Conservation (phyloP, 92 coral and sea anemone genomes). For the Porites rus region DNA sequence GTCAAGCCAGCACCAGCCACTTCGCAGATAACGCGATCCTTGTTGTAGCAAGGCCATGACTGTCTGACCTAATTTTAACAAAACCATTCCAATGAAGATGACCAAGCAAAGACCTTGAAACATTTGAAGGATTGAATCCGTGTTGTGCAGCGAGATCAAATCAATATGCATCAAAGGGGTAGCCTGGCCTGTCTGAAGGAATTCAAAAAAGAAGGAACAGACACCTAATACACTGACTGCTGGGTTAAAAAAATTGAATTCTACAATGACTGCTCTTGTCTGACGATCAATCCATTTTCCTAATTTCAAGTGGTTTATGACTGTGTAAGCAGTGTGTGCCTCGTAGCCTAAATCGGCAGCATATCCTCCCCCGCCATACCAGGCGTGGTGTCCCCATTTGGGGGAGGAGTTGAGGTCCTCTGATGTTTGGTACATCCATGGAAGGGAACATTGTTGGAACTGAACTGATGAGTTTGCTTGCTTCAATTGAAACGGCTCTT, state of each 20-base stretch:
- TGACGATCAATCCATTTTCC: constrained; percentile 2
- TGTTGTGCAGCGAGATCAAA: neutral
- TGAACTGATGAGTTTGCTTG: neutral
- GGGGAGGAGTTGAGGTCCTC: neutral
- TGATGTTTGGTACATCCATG: neutral
- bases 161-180: neutral
- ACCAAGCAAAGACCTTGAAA: neutral
- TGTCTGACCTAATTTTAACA: neutral
- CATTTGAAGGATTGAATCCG: neutral
- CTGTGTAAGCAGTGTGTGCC: neutral
- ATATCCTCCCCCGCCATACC: constrained; percentile 21
- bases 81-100: constrained; percentile 2
- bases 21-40: neutral
- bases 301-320: neutral
- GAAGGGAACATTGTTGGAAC: neutral
- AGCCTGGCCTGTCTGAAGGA: too few species aligned
- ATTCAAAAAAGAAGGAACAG: too few species aligned
- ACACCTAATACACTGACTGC: neutral
- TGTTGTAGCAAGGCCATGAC: neutral
- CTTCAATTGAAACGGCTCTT: neutral
- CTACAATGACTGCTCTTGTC: constrained; percentile 8
- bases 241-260: neutral
- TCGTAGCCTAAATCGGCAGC: constrained; percentile 3
- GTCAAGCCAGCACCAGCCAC: neutral
- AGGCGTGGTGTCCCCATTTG: constrained; percentile 4